These are phyloP conservation scores for Penaeus japonicus DNA, from an alignment of 1,140 invertebrate species.

Conservation along the genomic window DNA sequence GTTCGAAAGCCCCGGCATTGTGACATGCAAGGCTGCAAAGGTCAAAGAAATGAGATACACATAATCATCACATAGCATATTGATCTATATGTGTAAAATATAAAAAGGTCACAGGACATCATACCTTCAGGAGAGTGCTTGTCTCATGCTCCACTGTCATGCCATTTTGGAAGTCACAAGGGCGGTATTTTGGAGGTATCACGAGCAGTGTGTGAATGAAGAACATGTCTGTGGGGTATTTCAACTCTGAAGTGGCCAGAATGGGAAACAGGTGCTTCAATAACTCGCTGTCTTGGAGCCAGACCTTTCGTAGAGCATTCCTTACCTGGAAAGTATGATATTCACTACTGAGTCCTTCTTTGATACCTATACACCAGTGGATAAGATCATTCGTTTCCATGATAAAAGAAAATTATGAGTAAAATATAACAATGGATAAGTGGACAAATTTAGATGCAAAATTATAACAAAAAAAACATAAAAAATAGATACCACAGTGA, in stretches of 20 bases:
- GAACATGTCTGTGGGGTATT: slow-evolving; percentile 85
- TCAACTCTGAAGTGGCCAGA: slow-evolving; percentile 67
- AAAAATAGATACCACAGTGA: neutral
- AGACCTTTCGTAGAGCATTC: slow-evolving; percentile 78
- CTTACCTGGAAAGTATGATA: slow-evolving; percentile 64
- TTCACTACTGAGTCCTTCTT: neutral
- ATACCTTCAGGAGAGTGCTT: slow-evolving; percentile 44
- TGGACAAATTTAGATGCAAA: too few relatives aligned
- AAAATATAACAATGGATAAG: too few relatives aligned
- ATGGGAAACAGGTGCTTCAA: slow-evolving; percentile 78
- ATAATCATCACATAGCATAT: too few relatives aligned
- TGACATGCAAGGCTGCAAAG: too few relatives aligned
- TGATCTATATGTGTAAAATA: too few relatives aligned
- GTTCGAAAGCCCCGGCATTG: too few relatives aligned
- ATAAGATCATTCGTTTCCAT: neutral
- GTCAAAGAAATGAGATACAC: too few relatives aligned
- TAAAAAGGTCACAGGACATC: too few relatives aligned
- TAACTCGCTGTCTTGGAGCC: slow-evolving; percentile 77
- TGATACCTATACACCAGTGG: neutral
- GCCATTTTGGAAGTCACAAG: slow-evolving; percentile 63
- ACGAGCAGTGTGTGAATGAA: slow-evolving; percentile 88
- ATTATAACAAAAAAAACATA: too few relatives aligned
- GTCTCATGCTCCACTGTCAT: slow-evolving; percentile 52
- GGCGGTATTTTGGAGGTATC: slow-evolving; percentile 84
- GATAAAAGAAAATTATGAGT: neutral